phyloP scores from a whole-genome alignment of 2,888 invertebrate genomes.

The Seira sanloemensis region DNA sequence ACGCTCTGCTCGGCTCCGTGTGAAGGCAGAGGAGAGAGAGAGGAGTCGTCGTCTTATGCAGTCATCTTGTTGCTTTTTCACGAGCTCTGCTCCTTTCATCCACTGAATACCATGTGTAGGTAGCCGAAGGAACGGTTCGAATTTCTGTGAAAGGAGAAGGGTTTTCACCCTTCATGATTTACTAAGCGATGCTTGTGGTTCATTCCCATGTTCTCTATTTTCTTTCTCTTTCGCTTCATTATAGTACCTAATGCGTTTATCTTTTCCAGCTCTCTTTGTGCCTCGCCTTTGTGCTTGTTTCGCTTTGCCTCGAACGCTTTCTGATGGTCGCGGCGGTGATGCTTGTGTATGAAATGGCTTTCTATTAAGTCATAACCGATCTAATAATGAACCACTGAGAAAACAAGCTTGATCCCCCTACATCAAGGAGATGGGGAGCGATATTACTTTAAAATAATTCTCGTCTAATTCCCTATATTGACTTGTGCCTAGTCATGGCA shows the following conservation, averaged over 20 bases:
- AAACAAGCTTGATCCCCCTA: too few species aligned
- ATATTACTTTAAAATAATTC: too few species aligned
- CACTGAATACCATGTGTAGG: conserved; percentile 42
- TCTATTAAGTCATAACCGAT: conserved; percentile 1
- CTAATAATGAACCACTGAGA: neutral
- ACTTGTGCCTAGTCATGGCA: too few species aligned
- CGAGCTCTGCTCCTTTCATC: conserved; percentile 15
- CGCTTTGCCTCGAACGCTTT: neutral
- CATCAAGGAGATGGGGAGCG: too few species aligned
- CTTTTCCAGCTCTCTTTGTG: conserved; percentile 26
- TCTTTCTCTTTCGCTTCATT: neutral
- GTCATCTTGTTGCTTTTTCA: conserved; percentile 45
- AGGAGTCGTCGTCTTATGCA: conserved; percentile 10
- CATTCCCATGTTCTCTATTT: neutral
- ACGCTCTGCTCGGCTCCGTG: neutral
- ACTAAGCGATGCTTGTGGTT: conserved; percentile 20
- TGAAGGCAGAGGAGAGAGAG: neutral
- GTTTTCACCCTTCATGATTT: conserved; percentile 55
- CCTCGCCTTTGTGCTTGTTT: neutral
- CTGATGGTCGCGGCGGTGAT: neutral
- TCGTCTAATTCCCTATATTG: too few species aligned
- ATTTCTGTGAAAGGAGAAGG: conserved; percentile 43
- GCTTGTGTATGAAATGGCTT: neutral
- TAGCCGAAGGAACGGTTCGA: conserved; percentile 40
- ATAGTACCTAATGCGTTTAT: conserved; percentile 35